A percentile compares a stretch with the other conserved stretches of the same genome.
These are phyloP conservation scores for Oncorhynchus nerka DNA, from an alignment of 2,113 vertebrate species.

Conservation along the genomic window DNA sequence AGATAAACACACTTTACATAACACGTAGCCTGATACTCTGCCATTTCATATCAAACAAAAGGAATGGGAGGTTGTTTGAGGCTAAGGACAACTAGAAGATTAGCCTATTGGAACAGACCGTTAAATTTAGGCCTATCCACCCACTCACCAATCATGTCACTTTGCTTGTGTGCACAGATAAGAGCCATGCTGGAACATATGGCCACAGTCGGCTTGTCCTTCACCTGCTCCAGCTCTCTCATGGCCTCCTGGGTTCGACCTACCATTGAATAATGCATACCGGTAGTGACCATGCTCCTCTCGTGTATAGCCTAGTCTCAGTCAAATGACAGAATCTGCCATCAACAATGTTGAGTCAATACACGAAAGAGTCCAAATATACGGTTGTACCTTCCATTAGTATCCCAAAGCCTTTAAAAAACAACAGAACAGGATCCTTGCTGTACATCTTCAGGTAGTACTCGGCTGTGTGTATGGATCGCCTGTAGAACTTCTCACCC, in stretches of 20 bases:
- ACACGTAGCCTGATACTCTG: no score
- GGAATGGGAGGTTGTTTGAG: no score
- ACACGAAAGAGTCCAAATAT: background rate
- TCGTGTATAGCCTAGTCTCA: no score
- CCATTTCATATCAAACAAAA: no score
- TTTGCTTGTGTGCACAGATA: conserved; percentile 65
- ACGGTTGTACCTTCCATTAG: conserved; percentile 9
- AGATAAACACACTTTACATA: background rate
- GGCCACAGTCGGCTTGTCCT: conserved; percentile 50
- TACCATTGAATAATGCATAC: conserved; percentile 43
- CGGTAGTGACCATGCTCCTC: no score
- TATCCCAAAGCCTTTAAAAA: conserved; percentile 57
- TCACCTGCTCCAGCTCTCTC: conserved; percentile 60
- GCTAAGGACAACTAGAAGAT: no score
- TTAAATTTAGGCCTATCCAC: background rate
- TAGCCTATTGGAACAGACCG: no score
- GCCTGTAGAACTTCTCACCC: conserved; percentile 61
- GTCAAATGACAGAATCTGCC: no score
- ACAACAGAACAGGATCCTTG: conserved; percentile 51
- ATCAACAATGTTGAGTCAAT: no score
- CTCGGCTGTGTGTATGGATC: conserved; percentile 43
- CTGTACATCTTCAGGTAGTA: conserved; percentile 45
- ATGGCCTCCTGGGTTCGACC: conserved; percentile 71
- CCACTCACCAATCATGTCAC: conserved; percentile 49
- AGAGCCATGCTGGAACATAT: conserved; percentile 68